phyloP scores from a whole-genome alignment of 64 coral and sea anemone genomes.

The Actinia equina region DNA sequence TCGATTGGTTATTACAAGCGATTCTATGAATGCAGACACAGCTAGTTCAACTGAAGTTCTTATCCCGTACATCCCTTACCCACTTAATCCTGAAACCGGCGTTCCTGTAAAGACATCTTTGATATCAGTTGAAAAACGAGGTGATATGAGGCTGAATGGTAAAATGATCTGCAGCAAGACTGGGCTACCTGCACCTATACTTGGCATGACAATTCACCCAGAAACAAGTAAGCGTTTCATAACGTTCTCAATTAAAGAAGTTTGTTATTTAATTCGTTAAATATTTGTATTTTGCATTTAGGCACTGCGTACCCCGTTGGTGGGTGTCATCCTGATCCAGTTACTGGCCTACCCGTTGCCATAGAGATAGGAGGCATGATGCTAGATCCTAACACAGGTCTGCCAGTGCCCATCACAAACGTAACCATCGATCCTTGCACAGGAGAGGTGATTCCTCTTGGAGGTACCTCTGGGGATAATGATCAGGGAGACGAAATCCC shows the following conservation, averaged over 20 bases:
- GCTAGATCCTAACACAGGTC: constrained; percentile 74
- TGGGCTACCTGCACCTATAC: constrained; percentile 85
- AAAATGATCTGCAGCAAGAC: constrained; percentile 83
- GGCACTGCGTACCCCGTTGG: constrained; percentile 89
- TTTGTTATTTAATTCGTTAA: neutral
- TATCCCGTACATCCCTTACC: constrained; percentile 92
- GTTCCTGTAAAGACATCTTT: constrained; percentile 67
- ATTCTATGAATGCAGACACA: constrained; percentile 80
- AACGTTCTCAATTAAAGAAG: neutral
- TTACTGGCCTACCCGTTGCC: constrained; percentile 87
- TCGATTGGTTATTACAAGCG: constrained; percentile 81
- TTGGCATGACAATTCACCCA: constrained; percentile 97
- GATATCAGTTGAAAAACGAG: constrained; percentile 60
- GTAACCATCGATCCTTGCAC: constrained; percentile 79
- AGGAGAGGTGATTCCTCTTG: constrained; percentile 88
- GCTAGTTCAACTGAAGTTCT: constrained; percentile 69
- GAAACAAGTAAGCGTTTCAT: constrained; percentile 29
- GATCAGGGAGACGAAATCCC: constrained; percentile 87
- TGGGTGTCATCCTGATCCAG: constrained; percentile 84
- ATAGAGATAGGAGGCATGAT: constrained; percentile 92
- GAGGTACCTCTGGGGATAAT: constrained; percentile 70
- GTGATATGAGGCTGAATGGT: constrained; percentile 80
- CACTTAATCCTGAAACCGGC: constrained; percentile 88
- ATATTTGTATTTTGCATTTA: constrained; percentile 1
- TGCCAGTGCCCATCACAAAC: constrained; percentile 72